Evolutionary conservation across 1,140 invertebrate genomes (phyloP), one percentile per base, ranked within the genome.

Genomic region (Vanessa tameamea): DNA sequence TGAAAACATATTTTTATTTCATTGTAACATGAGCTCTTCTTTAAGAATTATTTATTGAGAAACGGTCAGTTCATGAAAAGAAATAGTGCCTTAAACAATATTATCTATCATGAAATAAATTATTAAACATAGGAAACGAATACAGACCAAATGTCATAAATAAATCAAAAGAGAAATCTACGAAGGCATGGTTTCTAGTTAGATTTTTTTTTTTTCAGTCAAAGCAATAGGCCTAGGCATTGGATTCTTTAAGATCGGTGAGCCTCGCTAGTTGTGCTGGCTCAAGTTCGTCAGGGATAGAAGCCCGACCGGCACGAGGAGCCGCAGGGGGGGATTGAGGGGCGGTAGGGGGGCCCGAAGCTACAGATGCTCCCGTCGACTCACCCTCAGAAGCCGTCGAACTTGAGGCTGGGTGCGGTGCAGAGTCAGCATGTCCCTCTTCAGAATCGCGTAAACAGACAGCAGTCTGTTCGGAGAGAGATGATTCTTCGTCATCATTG

Each of bases 211-310:
- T 63, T 50, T 2, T 69, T 72, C 64, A 76, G 64, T 75, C 59
- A 70, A 67, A 72, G 47, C 53, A 77, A 72, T 77, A 78, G 73
- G 67, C 79, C 91, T 96, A 98, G 92, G 97, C 97, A 89, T 97
- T 97, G 69, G 97, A 98, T 89, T 97, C 97, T 89, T 97, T 97
- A 16, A 97, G 93, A 86, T 96, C 95, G 86, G 97, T 96, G 47
- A 98, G 94, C 84, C 96, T 95, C 37, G 96, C 97, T 76, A 97
- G 93, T 89, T 97, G 97, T 82, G 97, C 96, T 3, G 96, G 96
- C 84, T 97, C 96, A 61, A 98, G 93, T 87, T 98, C 97, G 82
- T 97, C 96, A 11, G 97, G 97, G 85, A 97, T 97, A 78, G 95
- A 96, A 31, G 96, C 95, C 23, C 96, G 92, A 50, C 95, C 96